Conservation (phyloP, 2,113 vertebrate genomes). For the Catharus fuscescens region DNA sequence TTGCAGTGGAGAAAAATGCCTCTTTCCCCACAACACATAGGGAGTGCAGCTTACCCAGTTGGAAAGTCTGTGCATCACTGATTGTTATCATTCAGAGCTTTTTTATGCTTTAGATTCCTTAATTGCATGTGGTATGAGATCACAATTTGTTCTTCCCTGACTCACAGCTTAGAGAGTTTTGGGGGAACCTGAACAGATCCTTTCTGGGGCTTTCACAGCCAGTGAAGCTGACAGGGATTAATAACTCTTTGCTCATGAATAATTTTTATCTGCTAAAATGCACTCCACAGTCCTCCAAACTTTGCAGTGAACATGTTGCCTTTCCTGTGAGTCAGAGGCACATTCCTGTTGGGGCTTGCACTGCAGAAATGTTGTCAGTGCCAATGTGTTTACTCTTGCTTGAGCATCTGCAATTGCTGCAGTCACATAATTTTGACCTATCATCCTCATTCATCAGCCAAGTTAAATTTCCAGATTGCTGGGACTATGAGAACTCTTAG, state of each 20-base stretch:
- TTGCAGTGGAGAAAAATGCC: not conserved
- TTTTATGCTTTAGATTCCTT: not conserved
- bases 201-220: not conserved
- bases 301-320: not conserved
- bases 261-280: not conserved
- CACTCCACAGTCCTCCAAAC: not conserved
- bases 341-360: slow-evolving; percentile 33
- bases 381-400: not conserved
- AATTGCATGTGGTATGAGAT: not conserved
- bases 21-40: not conserved
- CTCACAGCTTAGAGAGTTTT: not conserved
- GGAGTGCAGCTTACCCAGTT: not conserved
- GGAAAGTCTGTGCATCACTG: not conserved
- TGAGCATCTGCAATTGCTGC: not conserved
- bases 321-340: not conserved
- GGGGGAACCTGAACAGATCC: not conserved
- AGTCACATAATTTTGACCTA: not conserved
- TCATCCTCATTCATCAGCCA: not conserved
- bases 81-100: not conserved
- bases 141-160: not conserved
- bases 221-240: not conserved
- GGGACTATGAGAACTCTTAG: not conserved
- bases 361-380: not conserved
- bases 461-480: not conserved
- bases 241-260: not conserved